Percentiles rank a stretch among this genome's conserved stretches.
Conservation (phyloP, 2,113 vertebrate genomes). For the Bombycilla garrulus region DNA sequence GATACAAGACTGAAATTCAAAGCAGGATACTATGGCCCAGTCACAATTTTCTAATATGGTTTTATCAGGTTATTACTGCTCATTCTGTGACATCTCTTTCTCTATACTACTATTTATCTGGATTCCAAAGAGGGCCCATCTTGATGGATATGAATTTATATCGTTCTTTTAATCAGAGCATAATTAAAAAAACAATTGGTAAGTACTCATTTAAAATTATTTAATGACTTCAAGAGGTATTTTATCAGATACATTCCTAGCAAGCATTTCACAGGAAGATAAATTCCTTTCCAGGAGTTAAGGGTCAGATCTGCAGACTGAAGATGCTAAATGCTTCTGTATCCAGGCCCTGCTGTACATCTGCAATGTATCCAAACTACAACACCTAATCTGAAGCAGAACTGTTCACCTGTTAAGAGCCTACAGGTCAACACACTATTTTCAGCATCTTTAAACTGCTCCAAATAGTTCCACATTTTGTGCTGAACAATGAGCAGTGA, state of each 20-base stretch:
- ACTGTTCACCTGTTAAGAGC: background rate
- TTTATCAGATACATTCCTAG: background rate
- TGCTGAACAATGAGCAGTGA: background rate
- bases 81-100: background rate
- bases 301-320: background rate
- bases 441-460: background rate
- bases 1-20: background rate
- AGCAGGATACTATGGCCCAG: background rate
- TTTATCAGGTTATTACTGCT: background rate
- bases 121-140: background rate
- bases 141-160: background rate
- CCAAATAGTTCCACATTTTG: background rate
- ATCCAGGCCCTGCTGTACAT: background rate
- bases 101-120: background rate
- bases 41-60: background rate
- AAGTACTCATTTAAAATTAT: background rate
- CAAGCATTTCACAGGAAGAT: background rate
- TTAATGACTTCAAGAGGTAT: background rate
- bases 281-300: background rate
- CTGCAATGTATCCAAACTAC: background rate
- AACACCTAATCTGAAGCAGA: background rate
- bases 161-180: background rate
- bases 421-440: background rate
- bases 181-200: background rate
- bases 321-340: background rate